Conservation (phyloP, 2,888 invertebrate species). For the Chloromyia formosa region DNA sequence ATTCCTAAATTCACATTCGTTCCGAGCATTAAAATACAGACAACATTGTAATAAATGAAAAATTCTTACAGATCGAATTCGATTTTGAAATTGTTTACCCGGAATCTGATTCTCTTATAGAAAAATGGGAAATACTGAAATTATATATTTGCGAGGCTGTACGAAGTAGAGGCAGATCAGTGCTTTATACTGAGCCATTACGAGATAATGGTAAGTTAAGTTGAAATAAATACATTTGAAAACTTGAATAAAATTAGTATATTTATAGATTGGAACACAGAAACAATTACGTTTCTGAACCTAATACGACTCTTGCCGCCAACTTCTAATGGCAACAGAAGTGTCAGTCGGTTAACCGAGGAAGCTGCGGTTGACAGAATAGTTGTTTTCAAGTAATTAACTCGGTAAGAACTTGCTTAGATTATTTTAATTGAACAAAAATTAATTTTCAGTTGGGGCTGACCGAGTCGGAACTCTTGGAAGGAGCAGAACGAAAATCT, state of each 20-base stretch:
- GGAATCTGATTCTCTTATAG: background rate
- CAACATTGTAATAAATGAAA: background rate
- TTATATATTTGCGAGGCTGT: background rate
- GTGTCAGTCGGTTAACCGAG: background rate
- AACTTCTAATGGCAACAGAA: background rate
- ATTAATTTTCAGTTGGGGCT: background rate
- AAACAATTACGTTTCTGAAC: background rate
- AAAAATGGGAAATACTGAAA: background rate
- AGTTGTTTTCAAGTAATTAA: background rate
- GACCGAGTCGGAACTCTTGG: background rate
- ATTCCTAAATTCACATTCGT: too few species aligned
- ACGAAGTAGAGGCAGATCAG: too few species aligned
- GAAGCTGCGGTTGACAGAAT: background rate
- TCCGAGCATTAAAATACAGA: too few species aligned
- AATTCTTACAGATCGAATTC: background rate
- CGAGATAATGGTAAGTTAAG: too few species aligned
- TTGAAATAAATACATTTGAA: background rate
- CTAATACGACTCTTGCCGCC: background rate
- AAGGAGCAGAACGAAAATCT: background rate
- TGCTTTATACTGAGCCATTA: too few species aligned
- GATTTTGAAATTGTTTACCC: background rate
- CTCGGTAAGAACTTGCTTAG: too few species aligned
- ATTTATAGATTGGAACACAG: background rate
- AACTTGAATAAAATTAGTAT: background rate
- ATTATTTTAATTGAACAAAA: too few species aligned